phyloP scores from a whole-genome alignment of 2,797 vertebrate genomes.

The Helarctos malayanus region DNA sequence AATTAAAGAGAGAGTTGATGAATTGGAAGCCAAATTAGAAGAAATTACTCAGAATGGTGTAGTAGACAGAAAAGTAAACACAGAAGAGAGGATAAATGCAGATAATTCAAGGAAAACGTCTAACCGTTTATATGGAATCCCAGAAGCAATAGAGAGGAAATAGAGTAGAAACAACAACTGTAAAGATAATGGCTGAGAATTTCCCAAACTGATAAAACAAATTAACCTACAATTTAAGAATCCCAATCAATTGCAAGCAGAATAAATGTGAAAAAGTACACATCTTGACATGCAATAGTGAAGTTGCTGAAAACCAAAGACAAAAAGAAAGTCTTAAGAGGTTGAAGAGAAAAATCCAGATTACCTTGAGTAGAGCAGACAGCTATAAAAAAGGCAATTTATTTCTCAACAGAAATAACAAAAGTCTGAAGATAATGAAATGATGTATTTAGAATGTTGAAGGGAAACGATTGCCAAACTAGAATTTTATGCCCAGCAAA shows the following conservation, averaged over 20 bases:
- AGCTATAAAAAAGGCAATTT: neutral
- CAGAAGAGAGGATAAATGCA: neutral
- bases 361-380: neutral
- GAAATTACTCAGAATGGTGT: neutral
- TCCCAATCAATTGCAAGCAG: neutral
- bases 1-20: neutral
- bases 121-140: neutral
- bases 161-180: neutral
- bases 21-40: neutral
- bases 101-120: neutral
- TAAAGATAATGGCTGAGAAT: neutral
- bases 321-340: neutral
- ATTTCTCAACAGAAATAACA: neutral
- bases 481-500: neutral
- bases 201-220: neutral
- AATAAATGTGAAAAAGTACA: neutral
- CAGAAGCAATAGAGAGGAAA: neutral
- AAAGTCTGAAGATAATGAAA: neutral
- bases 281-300: neutral
- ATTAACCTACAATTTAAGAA: neutral
- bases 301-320: neutral
- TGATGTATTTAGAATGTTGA: neutral
- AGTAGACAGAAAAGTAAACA: neutral
- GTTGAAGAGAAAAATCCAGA: neutral
- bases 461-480: neutral